phyloP scores from a whole-genome alignment of 2,888 invertebrate genomes.

The Latheticus oryzae region DNA sequence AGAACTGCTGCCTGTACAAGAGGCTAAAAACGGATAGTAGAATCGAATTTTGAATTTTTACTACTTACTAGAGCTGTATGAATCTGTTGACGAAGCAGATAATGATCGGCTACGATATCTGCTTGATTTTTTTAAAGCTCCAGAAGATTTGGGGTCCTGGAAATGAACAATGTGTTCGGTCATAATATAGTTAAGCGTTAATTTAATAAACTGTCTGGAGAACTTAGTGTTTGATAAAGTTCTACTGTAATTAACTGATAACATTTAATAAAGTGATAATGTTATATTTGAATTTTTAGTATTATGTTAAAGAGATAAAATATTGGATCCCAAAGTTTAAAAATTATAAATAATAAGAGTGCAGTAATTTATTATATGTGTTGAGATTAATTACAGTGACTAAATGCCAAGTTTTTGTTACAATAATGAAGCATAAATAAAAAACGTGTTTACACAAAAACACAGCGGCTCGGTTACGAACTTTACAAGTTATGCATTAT shows the following conservation, averaged over 20 bases:
- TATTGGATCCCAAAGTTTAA: constrained; percentile 10
- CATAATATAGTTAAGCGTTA: constrained; percentile 19
- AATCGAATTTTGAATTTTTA: not conserved
- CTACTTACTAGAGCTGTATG: constrained; percentile 87
- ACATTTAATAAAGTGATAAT: constrained; percentile 21
- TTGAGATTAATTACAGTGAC: constrained; percentile 26
- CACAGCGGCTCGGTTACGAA: constrained; percentile 19
- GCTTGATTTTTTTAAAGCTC: constrained; percentile 87
- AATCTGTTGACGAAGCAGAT: constrained; percentile 94
- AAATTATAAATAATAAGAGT: constrained; percentile 22
- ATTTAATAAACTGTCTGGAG: constrained; percentile 7
- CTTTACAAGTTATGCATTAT: constrained; percentile 16
- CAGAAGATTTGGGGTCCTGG: constrained; percentile 72
- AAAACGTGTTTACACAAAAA: constrained; percentile 26
- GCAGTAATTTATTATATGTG: constrained; percentile 24
- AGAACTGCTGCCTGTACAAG: constrained; percentile 86
- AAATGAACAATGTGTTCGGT: constrained; percentile 32
- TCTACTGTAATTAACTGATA: constrained; percentile 33
- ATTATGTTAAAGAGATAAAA: constrained; percentile 21
- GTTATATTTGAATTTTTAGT: constrained; percentile 9
- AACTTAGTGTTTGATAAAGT: constrained; percentile 22
- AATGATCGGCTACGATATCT: constrained; percentile 90
- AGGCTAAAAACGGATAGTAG: constrained; percentile 56
- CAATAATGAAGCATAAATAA: constrained; percentile 25
- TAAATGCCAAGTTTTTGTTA: constrained; percentile 19